Percentiles rank a stretch among this genome's conserved stretches.
Conservation (phyloP, 2,113 vertebrate species). For the Lepus europaeus region DNA sequence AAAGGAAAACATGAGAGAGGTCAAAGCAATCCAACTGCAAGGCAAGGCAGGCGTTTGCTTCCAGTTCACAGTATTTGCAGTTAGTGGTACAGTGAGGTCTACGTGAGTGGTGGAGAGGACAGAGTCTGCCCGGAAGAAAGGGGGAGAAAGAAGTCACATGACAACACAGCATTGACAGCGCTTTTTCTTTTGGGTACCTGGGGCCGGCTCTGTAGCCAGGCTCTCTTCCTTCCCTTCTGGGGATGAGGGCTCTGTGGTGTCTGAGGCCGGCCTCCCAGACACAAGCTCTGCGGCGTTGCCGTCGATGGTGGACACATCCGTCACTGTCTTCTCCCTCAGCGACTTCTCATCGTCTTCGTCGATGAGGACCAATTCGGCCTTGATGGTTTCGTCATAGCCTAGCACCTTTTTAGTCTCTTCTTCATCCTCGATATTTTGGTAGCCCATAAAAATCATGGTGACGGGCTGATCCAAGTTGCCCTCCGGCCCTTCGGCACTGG, state of each 20-base stretch:
- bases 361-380: constrained; percentile 97
- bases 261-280: constrained; percentile 93
- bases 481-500: constrained; percentile 81
- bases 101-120: constrained; percentile 88
- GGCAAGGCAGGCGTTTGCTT: constrained; percentile 90
- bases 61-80: constrained; percentile 93
- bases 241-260: constrained; percentile 97
- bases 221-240: constrained; percentile 96
- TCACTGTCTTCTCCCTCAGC: constrained; percentile 97
- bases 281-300: constrained; percentile 97
- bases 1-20: constrained; percentile 82
- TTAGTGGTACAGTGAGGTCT: constrained; percentile 94
- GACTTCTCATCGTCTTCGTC: constrained; percentile 98
- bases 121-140: constrained; percentile 86
- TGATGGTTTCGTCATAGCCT: constrained; percentile 96
- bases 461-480: constrained; percentile 92
- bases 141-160: constrained; percentile 94
- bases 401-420: constrained; percentile 96
- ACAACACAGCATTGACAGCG: constrained; percentile 99
- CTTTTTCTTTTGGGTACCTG: constrained; percentile 99
- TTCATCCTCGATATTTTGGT: constrained; percentile 95
- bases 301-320: constrained; percentile 94
- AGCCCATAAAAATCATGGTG: constrained; percentile 99
- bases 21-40: constrained; percentile 89
- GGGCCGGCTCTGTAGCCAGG: constrained; percentile 91